Base-by-base conservation (phyloP, 2,797 vertebrate species). In the Otolemur crassicaudatus region DNA sequence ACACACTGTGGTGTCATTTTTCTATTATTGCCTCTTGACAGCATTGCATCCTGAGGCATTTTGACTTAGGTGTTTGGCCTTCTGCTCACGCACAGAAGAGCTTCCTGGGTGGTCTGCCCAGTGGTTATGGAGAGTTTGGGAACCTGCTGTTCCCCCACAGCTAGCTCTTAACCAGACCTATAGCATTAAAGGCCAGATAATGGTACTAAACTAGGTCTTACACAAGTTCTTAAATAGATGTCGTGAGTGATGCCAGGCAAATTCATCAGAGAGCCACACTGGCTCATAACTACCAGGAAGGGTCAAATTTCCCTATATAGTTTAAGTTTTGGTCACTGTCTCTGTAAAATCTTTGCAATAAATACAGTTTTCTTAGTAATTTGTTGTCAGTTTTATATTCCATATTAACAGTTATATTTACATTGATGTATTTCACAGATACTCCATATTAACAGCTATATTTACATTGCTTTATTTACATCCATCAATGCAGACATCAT, bases 21-120 rank as follows among this genome's bases (percentile, higher is more conserved):
- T 88, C 94, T 95, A 90, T 81, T 61, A 94, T 16, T 63, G 61
- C 70, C 81, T 93, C 70, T 98, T 91, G 95, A 98, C 67, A 97
- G 92, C 17, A 12, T 67, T 87, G 76, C 7, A 58, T 83, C 73
- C 61, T 49, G 73, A 90, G 83, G 34, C 20, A 94, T 97, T 97
- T 27, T 46, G 63, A 97, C 90, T 94, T 97, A 92, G 89, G 63
- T 67, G 65, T 96, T 97, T 95, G 91, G 91, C 94, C 37, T 97
- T 94, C 92, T 37, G 43, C 85, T 92, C 40, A 95, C 16, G 0
- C 56, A 81, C 46, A 58, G 22, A 73, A 10, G 88, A 95, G 46
- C 61, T 96, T 84, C 43, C 46, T 87, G 49, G 37, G 79, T 87
- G 75, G 76, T 94, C 92, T 97, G 25, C 29, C n/a, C 29, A 37